These are phyloP conservation scores for Vombatus ursinus DNA, from an alignment of 2,113 vertebrate genomes.

Conservation along the genomic window DNA sequence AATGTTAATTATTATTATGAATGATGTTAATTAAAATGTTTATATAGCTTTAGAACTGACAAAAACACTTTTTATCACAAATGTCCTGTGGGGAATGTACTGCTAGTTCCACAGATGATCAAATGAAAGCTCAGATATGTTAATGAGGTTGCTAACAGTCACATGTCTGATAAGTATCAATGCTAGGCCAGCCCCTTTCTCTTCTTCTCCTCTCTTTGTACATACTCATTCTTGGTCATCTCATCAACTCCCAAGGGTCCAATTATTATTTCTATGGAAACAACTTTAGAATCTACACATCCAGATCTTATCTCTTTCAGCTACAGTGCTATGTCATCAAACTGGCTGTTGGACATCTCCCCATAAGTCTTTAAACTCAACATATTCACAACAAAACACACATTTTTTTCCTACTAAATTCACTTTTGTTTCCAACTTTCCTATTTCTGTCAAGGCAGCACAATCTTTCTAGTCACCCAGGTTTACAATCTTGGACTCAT, in stretches of 20 bases:
- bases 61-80: neutral
- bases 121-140: neutral
- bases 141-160: neutral
- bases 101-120: neutral
- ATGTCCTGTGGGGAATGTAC: neutral
- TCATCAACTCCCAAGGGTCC: neutral
- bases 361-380: neutral
- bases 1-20: neutral
- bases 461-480: neutral
- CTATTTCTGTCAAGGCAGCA: neutral
- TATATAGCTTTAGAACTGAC: neutral
- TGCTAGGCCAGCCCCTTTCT: neutral
- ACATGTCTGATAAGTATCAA: neutral
- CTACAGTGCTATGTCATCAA: neutral
- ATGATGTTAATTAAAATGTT: neutral
- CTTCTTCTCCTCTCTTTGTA: neutral
- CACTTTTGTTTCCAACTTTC: neutral
- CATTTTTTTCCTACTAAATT: neutral
- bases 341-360: neutral
- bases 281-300: neutral
- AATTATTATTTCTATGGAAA: neutral
- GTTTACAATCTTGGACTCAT: neutral
- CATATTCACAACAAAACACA: neutral
- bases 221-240: neutral
- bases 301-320: neutral